Conservation (phyloP, 2,888 invertebrate species). For the Falcaria lacertinaria region DNA sequence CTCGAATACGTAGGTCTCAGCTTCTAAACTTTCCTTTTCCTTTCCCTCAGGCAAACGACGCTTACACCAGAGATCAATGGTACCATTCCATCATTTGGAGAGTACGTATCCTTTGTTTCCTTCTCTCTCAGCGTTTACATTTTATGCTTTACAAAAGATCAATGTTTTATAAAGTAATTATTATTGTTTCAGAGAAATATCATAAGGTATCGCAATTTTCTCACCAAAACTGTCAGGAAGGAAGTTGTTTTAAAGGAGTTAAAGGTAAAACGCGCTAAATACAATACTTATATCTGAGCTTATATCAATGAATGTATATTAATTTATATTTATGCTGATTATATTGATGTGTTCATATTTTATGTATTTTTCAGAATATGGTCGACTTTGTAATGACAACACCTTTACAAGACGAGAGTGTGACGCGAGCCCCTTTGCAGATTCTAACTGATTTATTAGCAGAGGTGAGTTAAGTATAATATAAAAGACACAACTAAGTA, state of each 20-base stretch:
- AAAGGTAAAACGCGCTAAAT: slow-evolving; percentile 71
- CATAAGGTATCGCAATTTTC: slow-evolving; percentile 84
- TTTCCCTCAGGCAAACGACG: slow-evolving; percentile 84
- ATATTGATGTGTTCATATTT: neutral
- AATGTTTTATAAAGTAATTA: slow-evolving; percentile 10
- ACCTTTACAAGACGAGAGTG: slow-evolving; percentile 87
- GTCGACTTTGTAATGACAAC: slow-evolving; percentile 87
- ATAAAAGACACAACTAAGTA: neutral
- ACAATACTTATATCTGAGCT: neutral
- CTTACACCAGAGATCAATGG: slow-evolving; percentile 91
- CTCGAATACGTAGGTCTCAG: no score
- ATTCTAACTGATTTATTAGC: slow-evolving; percentile 85
- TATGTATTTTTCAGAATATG: slow-evolving; percentile 79
- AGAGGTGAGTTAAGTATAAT: slow-evolving; percentile 52
- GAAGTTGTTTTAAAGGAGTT: slow-evolving; percentile 88
- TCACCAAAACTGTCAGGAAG: slow-evolving; percentile 83
- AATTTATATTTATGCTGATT: no score
- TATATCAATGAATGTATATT: neutral
- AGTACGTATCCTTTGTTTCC: slow-evolving; percentile 80
- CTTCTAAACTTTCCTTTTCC: slow-evolving; percentile 7
- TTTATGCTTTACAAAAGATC: no score
- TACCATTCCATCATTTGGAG: slow-evolving; percentile 89
- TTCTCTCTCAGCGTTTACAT: no score
- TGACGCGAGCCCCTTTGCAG: slow-evolving; percentile 85
- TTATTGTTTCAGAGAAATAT: slow-evolving; percentile 83